Evolutionary conservation across 2,113 vertebrate genomes (phyloP).

Genomic region (Ceuthmochares aereus): DNA sequence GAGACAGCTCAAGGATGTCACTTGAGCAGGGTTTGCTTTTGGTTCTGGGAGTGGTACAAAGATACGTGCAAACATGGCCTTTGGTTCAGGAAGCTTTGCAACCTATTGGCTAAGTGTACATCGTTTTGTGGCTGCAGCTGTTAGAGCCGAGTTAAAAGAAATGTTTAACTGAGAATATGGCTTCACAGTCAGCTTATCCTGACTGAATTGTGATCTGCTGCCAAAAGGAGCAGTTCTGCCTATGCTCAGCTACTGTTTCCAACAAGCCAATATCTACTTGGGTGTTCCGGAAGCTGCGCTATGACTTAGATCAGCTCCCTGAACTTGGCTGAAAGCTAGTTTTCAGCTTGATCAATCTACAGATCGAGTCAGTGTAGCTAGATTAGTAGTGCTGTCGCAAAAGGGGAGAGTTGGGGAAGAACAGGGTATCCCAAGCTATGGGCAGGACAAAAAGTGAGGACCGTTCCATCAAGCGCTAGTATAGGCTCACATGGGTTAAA

Average conservation of each 20-base stretch:
- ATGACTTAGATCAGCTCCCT: background rate
- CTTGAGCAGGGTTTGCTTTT: background rate
- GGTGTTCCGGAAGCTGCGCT: background rate
- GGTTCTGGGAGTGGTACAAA: background rate
- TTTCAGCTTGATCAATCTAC: background rate
- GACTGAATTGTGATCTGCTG: background rate
- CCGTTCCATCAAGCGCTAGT: background rate
- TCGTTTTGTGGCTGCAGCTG: background rate
- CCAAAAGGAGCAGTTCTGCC: background rate
- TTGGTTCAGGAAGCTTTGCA: background rate
- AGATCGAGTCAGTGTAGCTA: background rate
- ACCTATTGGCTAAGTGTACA: background rate
- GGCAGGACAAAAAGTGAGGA: background rate
- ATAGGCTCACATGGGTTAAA: background rate
- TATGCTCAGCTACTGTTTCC: background rate
- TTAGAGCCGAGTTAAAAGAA: background rate
- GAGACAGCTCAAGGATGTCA: background rate
- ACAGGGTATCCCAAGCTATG: accelerated
- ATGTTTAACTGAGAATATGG: background rate
- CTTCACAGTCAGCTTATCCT: background rate
- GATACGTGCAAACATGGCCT: accelerated
- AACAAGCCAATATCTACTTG: background rate
- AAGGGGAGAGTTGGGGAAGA: background rate
- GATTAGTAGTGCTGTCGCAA: background rate
- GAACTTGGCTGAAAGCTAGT: background rate